These are phyloP conservation scores for Aspiorhynchus laticeps DNA, from an alignment of 2,113 vertebrate species.

Conservation along the genomic window DNA sequence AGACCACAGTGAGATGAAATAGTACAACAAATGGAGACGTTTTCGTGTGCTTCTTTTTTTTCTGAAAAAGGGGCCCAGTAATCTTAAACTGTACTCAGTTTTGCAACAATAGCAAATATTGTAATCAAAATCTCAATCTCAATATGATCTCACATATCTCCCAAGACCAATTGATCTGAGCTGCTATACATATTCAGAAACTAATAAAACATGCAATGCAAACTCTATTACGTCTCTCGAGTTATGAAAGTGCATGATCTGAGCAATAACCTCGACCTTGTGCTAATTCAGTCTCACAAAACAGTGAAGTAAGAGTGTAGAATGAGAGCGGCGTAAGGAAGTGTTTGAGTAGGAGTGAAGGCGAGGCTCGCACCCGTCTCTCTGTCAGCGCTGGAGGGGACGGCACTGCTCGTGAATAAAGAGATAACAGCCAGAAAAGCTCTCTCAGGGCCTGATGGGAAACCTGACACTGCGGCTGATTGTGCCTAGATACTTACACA, in stretches of 20 bases:
- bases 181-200: not conserved
- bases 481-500: conserved; percentile 19
- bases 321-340: not conserved
- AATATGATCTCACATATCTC: not conserved
- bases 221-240: not conserved
- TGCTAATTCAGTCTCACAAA: not conserved
- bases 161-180: not conserved
- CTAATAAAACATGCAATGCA: not conserved
- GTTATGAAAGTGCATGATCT: not conserved
- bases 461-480: conserved; percentile 15
- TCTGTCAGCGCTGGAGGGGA: conserved; percentile 19
- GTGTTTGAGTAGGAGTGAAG: not conserved
- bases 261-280: not conserved
- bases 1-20: not conserved
- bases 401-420: not conserved
- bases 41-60: not conserved
- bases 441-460: conserved; percentile 20
- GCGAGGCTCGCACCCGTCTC: conserved; percentile 2
- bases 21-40: not conserved
- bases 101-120: not conserved
- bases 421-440: conserved; percentile 12
- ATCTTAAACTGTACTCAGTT: not conserved
- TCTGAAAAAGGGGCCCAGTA: not conserved
- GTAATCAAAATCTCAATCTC: not conserved
- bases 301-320: not conserved